Base-by-base conservation (phyloP, 2,888 invertebrate genomes). In the Drosophila niveifrons region DNA sequence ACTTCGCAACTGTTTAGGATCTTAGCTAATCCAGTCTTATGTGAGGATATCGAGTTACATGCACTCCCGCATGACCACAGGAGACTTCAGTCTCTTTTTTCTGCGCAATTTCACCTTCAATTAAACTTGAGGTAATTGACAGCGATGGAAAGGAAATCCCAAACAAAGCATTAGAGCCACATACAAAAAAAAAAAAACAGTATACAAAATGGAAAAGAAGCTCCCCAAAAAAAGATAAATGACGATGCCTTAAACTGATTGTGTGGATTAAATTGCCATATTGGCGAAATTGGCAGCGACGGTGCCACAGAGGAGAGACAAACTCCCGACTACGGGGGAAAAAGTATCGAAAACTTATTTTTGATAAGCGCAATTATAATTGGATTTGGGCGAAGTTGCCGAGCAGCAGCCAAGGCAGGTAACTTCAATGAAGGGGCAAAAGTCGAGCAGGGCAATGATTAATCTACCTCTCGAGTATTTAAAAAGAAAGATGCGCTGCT, bases 281-380 rank as follows among this genome's bases (percentile, higher is more conserved):
- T 86, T 86, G 85, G 89, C 70, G 85, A 88, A 86, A 86, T 86
- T 86, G 85, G 80, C 74, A 72, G 67, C 67, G 85, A 84, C 88
- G 73, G 68, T 70, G 66, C 67, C 63, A 57, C 61, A 66, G 43
- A 44, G 66, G 65, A 71, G 59, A 11, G 11, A 11, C 6, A 44
- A 58, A 66, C 72, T 65, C 66, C 48, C 48, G 17, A 47, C 55
- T 64, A 46, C 23, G 6, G 63, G 63, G 66, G 53, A 75, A 71
- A 56, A 69, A 85, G 87, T 82, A 86, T 88, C 85, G 85, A 84
- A 83, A 85, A 86, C 88, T 86, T 86, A 88, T 87, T 87, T 86
- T 88, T 86, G 85, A 86, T 87, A 86, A 86, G 89, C 89, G 89
- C 85, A 86, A 87, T 86, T 86, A 86, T 86, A 86, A 86, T 86